Evolutionary conservation across 2,888 invertebrate species (phyloP), one percentile per base, ranked within the genome.

Genomic region (Lutraria lutraria): DNA sequence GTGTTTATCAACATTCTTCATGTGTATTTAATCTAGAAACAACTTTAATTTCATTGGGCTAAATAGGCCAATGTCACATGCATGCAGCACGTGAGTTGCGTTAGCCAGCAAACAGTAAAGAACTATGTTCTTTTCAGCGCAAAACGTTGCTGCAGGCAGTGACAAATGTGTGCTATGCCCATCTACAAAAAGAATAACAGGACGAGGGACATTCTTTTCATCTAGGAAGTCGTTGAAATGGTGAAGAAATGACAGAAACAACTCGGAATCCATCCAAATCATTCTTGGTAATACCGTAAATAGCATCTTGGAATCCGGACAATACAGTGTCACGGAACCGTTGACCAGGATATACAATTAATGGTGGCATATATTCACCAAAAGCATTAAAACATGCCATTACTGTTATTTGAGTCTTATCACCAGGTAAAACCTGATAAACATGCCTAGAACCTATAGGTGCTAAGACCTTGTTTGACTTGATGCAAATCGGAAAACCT

Each of bases 1-100:
- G 43, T 43, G 43, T 43, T 43, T 43, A 43, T 8, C 43, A 43
- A 2, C 43, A 43, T 43, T 43, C 43, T 4, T 43, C 2, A 43
- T 43, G 43, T n/a, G n/a, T n/a, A n/a, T n/a, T n/a, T n/a, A n/a
- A n/a, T n/a, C n/a, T n/a, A n/a, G n/a, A n/a, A n/a, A n/a, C 84
- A 68, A 84, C 1, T 3, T 25, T 19, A 72, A 53, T 16, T 84
- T 72, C 72, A 68, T 52, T 6, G 83, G 63, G 15, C n/a, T n/a
- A 63, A 63, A 83, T 19, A 83, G n/a, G 16, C 83, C 63, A 63
- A 63, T 83, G 56, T 83, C 83, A 12, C 63, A 63, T 21, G 83
- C 54, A 8, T 81, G 82, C 15, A 82, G 31, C 15, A 82, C n/a
- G 31, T 60, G 82, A 0, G 60, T 82, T 2, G 72, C 84, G n/a